Percentiles rank a stretch among this genome's conserved stretches.
Conservation (phyloP, 2,888 invertebrate genomes). For the Drosophila mulleri region DNA sequence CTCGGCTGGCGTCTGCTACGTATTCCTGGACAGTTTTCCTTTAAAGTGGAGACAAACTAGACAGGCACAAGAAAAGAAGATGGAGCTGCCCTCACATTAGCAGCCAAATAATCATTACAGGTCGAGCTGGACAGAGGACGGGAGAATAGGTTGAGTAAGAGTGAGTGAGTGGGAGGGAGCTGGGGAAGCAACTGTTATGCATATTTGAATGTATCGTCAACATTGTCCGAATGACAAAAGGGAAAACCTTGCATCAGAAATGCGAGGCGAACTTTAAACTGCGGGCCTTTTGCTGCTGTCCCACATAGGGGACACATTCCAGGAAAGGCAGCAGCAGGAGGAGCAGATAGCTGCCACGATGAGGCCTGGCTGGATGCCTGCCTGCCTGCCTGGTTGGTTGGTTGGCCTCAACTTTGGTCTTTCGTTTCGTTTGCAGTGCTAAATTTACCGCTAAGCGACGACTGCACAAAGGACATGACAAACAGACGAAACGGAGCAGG, state of each 20-base stretch:
- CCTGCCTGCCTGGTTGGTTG: constrained; percentile 8
- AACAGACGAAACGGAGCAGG: constrained; percentile 28
- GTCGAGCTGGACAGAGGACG: background rate
- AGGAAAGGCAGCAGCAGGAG: background rate
- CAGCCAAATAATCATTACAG: constrained; percentile 67
- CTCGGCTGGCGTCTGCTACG: constrained; percentile 7
- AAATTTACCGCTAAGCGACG: constrained; percentile 63
- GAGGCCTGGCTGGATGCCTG: constrained; percentile 17
- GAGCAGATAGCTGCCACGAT: constrained; percentile 33
- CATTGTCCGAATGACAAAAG: constrained; percentile 29
- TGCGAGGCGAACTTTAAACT: constrained; percentile 41
- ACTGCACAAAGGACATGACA: constrained; percentile 54
- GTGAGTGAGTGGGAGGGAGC: too few species aligned
- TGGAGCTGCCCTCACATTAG: constrained; percentile 49
- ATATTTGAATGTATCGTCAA: constrained; percentile 58
- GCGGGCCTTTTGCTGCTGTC: constrained; percentile 41
- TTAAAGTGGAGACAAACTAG: constrained; percentile 38
- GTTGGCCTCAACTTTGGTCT: constrained; percentile 21
- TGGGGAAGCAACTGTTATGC: constrained; percentile 44
- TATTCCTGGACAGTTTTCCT: constrained; percentile 20
- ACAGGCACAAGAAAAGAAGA: background rate
- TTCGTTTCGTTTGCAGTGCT: constrained; percentile 48
- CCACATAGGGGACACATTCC: constrained; percentile 13
- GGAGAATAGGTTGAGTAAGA: too few species aligned
- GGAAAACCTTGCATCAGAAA: constrained; percentile 53